Percentiles rank a stretch among this genome's conserved stretches.
phyloP scores from a whole-genome alignment of 2,113 vertebrate species.

The Cyanoramphus novaezelandiae region DNA sequence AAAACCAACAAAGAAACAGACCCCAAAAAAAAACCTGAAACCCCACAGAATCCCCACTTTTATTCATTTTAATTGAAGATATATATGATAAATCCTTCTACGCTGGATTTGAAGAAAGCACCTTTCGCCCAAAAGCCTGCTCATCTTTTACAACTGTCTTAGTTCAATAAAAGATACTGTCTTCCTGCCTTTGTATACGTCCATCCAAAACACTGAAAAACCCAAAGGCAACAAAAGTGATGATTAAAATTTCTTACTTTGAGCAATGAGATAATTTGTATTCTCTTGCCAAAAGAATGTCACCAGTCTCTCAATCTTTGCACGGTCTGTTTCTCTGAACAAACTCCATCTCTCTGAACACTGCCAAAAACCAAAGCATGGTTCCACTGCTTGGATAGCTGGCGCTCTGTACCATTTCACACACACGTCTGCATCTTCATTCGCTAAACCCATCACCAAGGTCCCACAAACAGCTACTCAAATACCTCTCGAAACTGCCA shows the following conservation, averaged over 20 bases:
- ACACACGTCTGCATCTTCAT: background rate
- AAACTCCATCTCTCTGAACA: background rate
- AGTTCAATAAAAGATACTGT: background rate
- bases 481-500: background rate
- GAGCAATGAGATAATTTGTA: background rate
- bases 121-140: background rate
- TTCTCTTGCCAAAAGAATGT: background rate
- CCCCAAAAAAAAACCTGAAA: background rate
- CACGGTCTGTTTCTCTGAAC: background rate
- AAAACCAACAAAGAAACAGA: background rate
- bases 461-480: background rate
- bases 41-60: background rate
- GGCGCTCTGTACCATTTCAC: background rate
- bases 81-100: background rate
- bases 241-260: background rate
- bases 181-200: background rate
- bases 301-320: background rate
- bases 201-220: background rate
- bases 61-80: background rate
- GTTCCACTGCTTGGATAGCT: background rate
- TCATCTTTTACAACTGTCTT: background rate
- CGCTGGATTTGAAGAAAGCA: background rate
- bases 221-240: background rate
- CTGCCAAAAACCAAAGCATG: accelerated
- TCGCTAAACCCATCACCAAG: background rate